Percentiles rank a stretch among this genome's conserved stretches.
Conservation (phyloP, 2,888 invertebrate genomes). For the Tetragonisca angustula region DNA sequence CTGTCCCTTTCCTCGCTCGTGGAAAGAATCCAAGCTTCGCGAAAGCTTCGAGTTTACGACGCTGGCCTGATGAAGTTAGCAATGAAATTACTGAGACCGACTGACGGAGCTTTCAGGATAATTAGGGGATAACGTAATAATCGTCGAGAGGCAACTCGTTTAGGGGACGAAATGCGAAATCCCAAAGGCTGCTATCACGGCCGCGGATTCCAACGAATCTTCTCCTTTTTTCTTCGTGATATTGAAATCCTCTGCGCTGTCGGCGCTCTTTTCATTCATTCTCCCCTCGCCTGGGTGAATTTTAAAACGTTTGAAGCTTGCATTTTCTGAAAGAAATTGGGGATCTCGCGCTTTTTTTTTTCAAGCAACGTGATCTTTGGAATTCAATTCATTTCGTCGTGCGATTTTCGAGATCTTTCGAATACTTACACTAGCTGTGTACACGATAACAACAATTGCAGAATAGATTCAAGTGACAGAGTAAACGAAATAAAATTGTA, state of each 20-base stretch:
- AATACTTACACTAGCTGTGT: too few relatives aligned
- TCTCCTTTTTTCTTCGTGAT: too few relatives aligned
- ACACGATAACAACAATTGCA: too few relatives aligned
- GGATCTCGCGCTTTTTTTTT: too few relatives aligned
- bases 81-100: constrained; percentile 8
- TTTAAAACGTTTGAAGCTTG: background rate
- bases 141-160: constrained; percentile 13
- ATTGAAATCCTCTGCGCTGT: constrained; percentile 1
- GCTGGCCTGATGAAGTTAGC: background rate
- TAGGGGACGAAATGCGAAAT: constrained; percentile 6
- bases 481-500: too few relatives aligned
- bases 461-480: too few relatives aligned
- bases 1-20: too few relatives aligned
- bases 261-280: background rate
- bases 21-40: background rate
- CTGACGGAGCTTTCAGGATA: constrained; percentile 6
- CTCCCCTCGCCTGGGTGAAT: too few relatives aligned
- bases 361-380: too few relatives aligned
- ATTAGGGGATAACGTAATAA: constrained; percentile 22
- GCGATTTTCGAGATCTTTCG: too few relatives aligned
- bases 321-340: too few relatives aligned
- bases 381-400: too few relatives aligned
- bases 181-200: constrained; percentile 27
- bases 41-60: background rate
- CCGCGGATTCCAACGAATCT: background rate